These are phyloP conservation scores for Metallyticus violacea DNA, from an alignment of 2,888 invertebrate species.

Conservation along the genomic window DNA sequence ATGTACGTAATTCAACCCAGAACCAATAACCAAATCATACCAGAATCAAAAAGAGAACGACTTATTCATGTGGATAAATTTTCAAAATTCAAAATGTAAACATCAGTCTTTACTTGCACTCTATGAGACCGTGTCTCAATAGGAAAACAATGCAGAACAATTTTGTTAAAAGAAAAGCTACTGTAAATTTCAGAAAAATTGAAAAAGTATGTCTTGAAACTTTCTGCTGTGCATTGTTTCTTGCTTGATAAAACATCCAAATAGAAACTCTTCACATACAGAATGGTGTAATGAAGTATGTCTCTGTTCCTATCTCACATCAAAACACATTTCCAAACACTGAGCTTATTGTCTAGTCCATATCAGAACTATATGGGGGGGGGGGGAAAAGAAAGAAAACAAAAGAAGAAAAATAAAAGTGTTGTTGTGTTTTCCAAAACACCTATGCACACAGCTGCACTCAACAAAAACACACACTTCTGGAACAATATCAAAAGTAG, in stretches of 20 bases:
- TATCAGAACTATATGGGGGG: neutral
- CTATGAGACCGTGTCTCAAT: neutral
- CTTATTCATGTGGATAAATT: too few relatives aligned
- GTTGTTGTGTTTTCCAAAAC: neutral
- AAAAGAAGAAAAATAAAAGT: neutral
- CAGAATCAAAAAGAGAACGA: neutral
- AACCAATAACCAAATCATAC: neutral
- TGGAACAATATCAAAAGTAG: neutral
- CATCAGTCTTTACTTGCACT: neutral
- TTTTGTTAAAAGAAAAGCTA: neutral
- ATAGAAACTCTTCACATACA: neutral
- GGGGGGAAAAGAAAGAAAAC: neutral
- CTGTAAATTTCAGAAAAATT: neutral
- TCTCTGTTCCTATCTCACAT: neutral
- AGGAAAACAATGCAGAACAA: neutral
- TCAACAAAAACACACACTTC: neutral
- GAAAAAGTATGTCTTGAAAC: neutral
- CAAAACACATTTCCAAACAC: neutral
- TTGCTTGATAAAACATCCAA: neutral
- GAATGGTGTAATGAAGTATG: neutral
- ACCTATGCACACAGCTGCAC: neutral
- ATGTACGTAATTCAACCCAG: neutral
- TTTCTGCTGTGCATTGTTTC: neutral
- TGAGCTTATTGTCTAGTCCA: neutral
- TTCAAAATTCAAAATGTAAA: neutral